Percentiles rank a stretch among this genome's conserved stretches.
phyloP scores from a whole-genome alignment of 2,888 invertebrate genomes.

The Cerastis rubricosa region DNA sequence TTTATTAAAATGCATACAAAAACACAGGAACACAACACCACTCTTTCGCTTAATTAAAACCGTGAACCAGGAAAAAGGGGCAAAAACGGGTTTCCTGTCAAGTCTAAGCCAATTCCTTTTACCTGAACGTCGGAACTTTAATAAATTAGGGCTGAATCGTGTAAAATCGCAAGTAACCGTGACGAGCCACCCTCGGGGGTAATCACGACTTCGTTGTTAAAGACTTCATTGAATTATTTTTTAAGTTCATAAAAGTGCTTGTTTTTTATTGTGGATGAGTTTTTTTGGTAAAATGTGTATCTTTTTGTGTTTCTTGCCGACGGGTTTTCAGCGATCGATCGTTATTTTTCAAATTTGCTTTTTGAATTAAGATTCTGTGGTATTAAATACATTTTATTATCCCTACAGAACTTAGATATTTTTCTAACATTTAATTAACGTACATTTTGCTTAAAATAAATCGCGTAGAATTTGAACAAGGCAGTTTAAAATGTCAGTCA shows the following conservation, averaged over 20 bases:
- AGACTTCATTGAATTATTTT: constrained; percentile 59
- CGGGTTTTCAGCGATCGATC: not conserved
- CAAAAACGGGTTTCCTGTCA: constrained; percentile 66
- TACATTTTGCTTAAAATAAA: not conserved
- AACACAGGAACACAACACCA: not conserved
- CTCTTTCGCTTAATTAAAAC: constrained; percentile 48
- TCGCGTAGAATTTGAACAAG: not conserved
- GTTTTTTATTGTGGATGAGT: constrained; percentile 27
- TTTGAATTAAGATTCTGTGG: not conserved
- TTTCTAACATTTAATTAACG: not conserved
- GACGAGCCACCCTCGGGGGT: constrained; percentile 52
- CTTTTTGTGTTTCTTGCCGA: not conserved
- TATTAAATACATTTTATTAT: not conserved
- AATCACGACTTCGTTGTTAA: constrained; percentile 59
- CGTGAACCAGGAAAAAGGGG: constrained; percentile 31
- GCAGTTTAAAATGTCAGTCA: not conserved
- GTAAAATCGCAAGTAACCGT: constrained; percentile 72
- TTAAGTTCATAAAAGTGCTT: constrained; percentile 43
- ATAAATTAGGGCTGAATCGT: constrained; percentile 70
- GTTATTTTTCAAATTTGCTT: not conserved
- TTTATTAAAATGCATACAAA: constrained; percentile 24
- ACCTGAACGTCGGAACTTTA: constrained; percentile 56
- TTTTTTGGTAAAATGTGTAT: constrained; percentile 26
- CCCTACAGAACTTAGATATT: not conserved
- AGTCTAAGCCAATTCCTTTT: constrained; percentile 58